A percentile compares a stretch with the other conserved stretches of the same genome.
Conservation (phyloP, 2,797 vertebrate genomes). For the Pangasius larnaudii region DNA sequence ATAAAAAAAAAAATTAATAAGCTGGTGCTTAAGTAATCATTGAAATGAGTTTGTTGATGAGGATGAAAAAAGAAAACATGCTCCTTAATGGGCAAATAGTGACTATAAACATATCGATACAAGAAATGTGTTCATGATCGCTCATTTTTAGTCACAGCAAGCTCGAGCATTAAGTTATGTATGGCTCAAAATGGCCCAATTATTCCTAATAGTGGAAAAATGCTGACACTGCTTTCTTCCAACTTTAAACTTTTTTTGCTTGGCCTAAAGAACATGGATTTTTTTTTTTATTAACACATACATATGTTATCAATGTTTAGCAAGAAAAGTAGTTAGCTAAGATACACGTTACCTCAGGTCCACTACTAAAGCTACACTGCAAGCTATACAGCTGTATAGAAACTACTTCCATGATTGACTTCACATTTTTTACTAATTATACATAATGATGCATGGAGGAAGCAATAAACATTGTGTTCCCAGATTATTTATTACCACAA, state of each 20-base stretch:
- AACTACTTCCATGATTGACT: neutral
- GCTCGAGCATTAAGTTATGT: neutral
- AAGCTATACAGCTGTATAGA: neutral
- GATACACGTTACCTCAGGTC: neutral
- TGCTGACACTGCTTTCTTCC: neutral
- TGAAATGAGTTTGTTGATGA: constrained; percentile 1
- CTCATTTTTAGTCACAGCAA: constrained; percentile 3
- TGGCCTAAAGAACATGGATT: neutral
- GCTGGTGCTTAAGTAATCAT: constrained; percentile 55
- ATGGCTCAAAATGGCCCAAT: neutral
- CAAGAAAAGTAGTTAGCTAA: neutral
- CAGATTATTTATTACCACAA: neutral
- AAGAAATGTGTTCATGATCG: constrained; percentile 20
- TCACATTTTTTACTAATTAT: neutral
- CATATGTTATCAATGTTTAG: neutral
- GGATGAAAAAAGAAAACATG: neutral
- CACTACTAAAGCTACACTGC: neutral
- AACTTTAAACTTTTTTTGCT: neutral
- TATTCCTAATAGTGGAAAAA: neutral
- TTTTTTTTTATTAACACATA: neutral
- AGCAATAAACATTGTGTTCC: neutral
- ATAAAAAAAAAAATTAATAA: constrained; percentile 52
- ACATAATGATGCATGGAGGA: neutral
- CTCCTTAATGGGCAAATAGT: neutral
- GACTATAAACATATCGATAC: constrained; percentile 29